Evolutionary conservation across 2,113 vertebrate species (phyloP), one percentile per base, ranked within the genome.

Genomic region (Emydura subglobosa): DNA sequence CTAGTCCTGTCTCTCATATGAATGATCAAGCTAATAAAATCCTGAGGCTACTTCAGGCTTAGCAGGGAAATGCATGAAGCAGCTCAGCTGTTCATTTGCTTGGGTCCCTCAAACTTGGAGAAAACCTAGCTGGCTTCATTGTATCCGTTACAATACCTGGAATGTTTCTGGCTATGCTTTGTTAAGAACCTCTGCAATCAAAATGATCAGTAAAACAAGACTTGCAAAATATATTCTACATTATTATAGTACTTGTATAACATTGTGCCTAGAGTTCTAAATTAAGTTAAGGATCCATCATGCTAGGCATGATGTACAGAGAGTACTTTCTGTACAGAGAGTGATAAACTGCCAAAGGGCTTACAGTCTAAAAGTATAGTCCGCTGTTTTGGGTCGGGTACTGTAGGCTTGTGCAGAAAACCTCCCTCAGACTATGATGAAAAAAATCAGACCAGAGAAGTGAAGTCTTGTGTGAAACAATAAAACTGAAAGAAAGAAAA

Each of bases 41-140:
- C n/a, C 90, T 78, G 93, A 93, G 47, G 91, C 94, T 59, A 74
- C 96, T 91, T 94, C 83, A 85, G 87, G 83, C 85, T 92, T 93
- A 47, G 7, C 94, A 5, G 65, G 88, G 95, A 90, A 96, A 42
- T 76, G 61, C 93, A 96, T 92, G 85, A 95, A 91, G 89, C 85
- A 94, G 10, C 92, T 79, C 78, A 96, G 88, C 92, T 95, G 85
- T 93, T 96, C 44, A 84, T 96, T 93, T 96, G 55, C 91, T 91
- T 81, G 54, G 93, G 79, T 92, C 49, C 51, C 72, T 86, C 82
- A 90, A 34, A n/a, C 57, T 88, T 93, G 55, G 78, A 54, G 86
- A 88, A 85, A 53, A 80, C 19, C 22, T 84, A 24, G 83, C 89
- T 92, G 74, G 47, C 39, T 65, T 91, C 78, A 51, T 44, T 87